These are phyloP conservation scores for Holothuria leucospilota DNA, from an alignment of 53 echinoderm and acorn worm species.

Conservation along the genomic window DNA sequence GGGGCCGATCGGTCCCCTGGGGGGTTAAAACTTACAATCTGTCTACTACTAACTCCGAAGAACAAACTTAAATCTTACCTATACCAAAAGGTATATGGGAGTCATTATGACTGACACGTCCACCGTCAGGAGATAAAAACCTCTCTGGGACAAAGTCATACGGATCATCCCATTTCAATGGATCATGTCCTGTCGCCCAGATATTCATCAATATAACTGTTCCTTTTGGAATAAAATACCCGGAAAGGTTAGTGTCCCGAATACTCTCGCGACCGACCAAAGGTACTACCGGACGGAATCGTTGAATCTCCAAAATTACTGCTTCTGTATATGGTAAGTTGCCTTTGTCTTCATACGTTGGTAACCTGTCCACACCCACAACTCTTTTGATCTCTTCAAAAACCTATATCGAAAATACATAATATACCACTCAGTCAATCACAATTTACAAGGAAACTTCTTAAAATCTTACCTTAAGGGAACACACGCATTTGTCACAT, in stretches of 20 bases:
- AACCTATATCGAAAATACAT: slow-evolving; percentile 12
- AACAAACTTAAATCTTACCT: slow-evolving; percentile 27
- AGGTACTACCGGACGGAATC: slow-evolving; percentile 61
- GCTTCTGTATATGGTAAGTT: slow-evolving; percentile 75
- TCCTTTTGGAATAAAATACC: slow-evolving; percentile 55
- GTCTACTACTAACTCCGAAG: no score
- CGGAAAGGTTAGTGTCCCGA: slow-evolving; percentile 37
- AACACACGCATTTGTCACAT: no score
- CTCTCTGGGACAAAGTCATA: slow-evolving; percentile 69
- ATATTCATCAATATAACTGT: slow-evolving; percentile 55
- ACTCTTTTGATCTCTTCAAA: slow-evolving; percentile 60
- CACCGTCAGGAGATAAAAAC: slow-evolving; percentile 59
- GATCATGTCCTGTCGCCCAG: slow-evolving; percentile 58
- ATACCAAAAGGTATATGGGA: slow-evolving; percentile 70
- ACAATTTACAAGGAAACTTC: no score
- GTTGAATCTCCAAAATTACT: slow-evolving; percentile 59
- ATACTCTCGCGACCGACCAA: slow-evolving; percentile 17
- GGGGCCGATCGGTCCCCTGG: no score
- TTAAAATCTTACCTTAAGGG: no score
- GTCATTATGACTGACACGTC: slow-evolving; percentile 38
- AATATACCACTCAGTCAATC: no score
- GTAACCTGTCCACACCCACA: slow-evolving; percentile 62
- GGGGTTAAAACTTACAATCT: no score
- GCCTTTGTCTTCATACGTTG: slow-evolving; percentile 35
- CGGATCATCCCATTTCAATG: slow-evolving; percentile 63